These are phyloP conservation scores for Leptothorax acervorum DNA, from an alignment of 2,888 invertebrate genomes.

Conservation along the genomic window DNA sequence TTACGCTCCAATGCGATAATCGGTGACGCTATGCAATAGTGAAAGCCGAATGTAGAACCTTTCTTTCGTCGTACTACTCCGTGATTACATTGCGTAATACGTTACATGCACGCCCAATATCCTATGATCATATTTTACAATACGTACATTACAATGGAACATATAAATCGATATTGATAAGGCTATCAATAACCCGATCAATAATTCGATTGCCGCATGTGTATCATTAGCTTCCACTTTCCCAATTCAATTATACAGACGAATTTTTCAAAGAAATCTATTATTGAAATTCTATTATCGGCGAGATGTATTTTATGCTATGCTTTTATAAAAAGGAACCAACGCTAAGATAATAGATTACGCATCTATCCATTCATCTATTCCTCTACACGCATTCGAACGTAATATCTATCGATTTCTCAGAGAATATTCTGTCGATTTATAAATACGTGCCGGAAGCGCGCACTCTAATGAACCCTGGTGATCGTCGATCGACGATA, in stretches of 20 bases:
- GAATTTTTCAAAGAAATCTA: background rate
- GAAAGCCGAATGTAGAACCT: conserved; percentile 17
- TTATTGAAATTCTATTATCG: background rate
- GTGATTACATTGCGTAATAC: conserved; percentile 3
- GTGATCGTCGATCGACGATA: conserved; percentile 42
- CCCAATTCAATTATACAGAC: background rate
- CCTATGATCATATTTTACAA: conserved; percentile 15
- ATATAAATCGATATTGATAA: background rate
- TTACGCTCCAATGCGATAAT: conserved; percentile 16
- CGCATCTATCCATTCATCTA: background rate
- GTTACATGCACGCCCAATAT: background rate
- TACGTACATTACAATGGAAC: background rate
- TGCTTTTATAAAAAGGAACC: background rate
- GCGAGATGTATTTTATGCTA: background rate
- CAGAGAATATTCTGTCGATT: conserved; percentile 11
- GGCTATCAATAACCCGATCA: background rate
- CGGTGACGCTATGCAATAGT: conserved; percentile 9
- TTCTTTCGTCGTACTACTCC: conserved; percentile 7
- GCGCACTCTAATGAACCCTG: conserved; percentile 46
- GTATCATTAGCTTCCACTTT: background rate
- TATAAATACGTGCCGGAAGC: conserved; percentile 47
- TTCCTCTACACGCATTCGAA: background rate
- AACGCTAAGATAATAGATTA: conserved; percentile 17
- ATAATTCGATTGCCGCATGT: background rate
- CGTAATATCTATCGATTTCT: conserved; percentile 25